phyloP scores from a whole-genome alignment of 2,113 vertebrate genomes.

The Heliornis fulica region DNA sequence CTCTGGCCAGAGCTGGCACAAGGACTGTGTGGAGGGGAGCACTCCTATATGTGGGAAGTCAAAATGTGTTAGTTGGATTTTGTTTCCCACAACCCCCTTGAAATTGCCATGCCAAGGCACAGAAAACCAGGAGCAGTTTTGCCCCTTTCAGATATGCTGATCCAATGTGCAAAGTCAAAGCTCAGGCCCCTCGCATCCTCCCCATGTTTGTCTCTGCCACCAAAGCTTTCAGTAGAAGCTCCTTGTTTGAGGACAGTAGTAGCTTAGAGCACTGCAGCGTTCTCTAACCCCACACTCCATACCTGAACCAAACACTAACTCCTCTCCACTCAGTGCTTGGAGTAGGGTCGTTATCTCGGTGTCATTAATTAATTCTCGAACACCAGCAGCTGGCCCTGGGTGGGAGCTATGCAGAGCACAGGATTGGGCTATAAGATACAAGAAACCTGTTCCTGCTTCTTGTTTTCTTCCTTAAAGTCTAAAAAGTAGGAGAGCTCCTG shows the following conservation, averaged over 20 bases:
- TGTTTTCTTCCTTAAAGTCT: not conserved
- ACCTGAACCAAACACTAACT: not conserved
- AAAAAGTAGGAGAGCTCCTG: accelerated
- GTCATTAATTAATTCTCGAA: slow-evolving; percentile 13
- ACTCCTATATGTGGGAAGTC: not conserved
- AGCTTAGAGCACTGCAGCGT: not conserved
- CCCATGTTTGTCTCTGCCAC: not conserved
- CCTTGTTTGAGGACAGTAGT: not conserved
- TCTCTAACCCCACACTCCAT: not conserved
- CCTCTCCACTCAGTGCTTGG: not conserved
- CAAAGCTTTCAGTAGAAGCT: not conserved
- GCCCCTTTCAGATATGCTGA: not conserved
- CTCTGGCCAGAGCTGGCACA: not conserved
- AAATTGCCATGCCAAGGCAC: not conserved
- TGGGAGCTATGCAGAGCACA: not conserved
- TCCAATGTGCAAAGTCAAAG: not conserved
- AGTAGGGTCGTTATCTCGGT: not conserved
- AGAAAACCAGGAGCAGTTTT: not conserved
- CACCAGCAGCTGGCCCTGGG: slow-evolving; percentile 10
- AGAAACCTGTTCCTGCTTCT: not conserved
- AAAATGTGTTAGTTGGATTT: not conserved
- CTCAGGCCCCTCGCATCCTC: not conserved
- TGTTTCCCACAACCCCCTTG: not conserved
- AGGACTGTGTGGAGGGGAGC: not conserved
- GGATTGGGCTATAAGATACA: not conserved